Base-by-base conservation (phyloP, 2,113 vertebrate genomes). In the Ranitomeya imitator region DNA sequence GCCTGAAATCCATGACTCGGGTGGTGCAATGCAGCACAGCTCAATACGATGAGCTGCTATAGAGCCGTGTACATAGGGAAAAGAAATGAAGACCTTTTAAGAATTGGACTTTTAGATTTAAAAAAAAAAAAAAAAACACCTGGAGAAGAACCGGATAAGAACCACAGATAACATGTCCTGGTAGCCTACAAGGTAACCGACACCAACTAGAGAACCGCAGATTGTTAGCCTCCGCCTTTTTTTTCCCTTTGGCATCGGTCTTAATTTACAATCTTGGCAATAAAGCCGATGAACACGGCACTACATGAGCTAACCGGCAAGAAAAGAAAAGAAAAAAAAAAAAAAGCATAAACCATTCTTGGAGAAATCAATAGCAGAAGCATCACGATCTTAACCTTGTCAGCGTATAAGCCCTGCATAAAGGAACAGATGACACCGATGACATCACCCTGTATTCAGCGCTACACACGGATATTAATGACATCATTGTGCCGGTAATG, bases 321-420 rank as follows among this genome's bases (percentile, higher is more conserved):
- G 51, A 65, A 7, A 6, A 11, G 5, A 37, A 83, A 51, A 82
- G n/a, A 37, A 16, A 65, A 61, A 37, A 15, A 51, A 26, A n/a
- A 19, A 19, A 12, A 82, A n/a, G 11, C 9, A 83, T 69, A 8
- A 14, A 54, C 37, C 51, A 67, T 23, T 13, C 60, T 45, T 67
- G 65, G 45, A 69, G n/a, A 69, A 83, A 69, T 83, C 63, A 83
- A 83, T 83, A 83, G 82, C 21, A 16, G 55, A 69, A 83, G 52
- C 37, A 69, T 21, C 18, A 23, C 31, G 51, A 26, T n/a, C 81
- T 69, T 69, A n/a, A 83, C 63, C 82, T 69, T 69, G 19, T 69
- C 61, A 83, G 23, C 45, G 21, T 21, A 54, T 65, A 31, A n/a
- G 7, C 10, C 37, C 59, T 18, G 82, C 51, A 67, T 65, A 82